phyloP scores from a whole-genome alignment of 2,797 vertebrate genomes.

The Poeciliopsis paucimaculata region DNA sequence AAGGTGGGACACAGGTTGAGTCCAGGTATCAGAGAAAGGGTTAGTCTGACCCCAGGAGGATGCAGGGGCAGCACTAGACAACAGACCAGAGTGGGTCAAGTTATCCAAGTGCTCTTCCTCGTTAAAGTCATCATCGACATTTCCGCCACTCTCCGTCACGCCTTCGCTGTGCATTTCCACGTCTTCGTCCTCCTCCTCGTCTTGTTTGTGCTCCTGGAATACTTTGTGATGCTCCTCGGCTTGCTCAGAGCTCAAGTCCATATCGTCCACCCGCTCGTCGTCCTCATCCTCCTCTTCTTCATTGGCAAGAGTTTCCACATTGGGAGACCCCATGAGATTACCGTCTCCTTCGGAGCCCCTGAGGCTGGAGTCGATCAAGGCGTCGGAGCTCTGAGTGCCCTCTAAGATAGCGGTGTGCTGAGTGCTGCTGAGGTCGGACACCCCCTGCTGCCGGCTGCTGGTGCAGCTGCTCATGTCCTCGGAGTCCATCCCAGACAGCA shows the following conservation, averaged over 20 bases:
- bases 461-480: constrained; percentile 78
- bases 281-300: constrained; percentile 80
- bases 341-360: constrained; percentile 75
- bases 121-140: constrained; percentile 71
- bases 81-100: constrained; percentile 64
- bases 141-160: constrained; percentile 70
- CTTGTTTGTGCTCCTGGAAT: constrained; percentile 54
- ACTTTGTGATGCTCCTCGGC: constrained; percentile 59
- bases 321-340: constrained; percentile 77
- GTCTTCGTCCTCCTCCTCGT: constrained; percentile 79
- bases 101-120: constrained; percentile 74
- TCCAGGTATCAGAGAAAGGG: constrained; percentile 78
- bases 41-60: constrained; percentile 76
- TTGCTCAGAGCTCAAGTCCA: constrained; percentile 77
- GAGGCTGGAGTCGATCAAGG: constrained; percentile 73
- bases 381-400: constrained; percentile 78
- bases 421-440: constrained; percentile 77
- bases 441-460: constrained; percentile 73
- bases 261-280: constrained; percentile 68
- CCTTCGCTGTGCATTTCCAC: constrained; percentile 80
- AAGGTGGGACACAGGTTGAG: constrained; percentile 61
- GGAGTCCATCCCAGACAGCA: constrained; percentile 75
- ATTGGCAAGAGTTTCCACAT: constrained; percentile 78
- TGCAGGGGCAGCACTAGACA: constrained; percentile 42
- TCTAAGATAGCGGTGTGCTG: constrained; percentile 74